Percentiles rank a stretch among this genome's conserved stretches.
Evolutionary conservation across 2,113 vertebrate genomes (phyloP).

Genomic region (Azemiops feae): DNA sequence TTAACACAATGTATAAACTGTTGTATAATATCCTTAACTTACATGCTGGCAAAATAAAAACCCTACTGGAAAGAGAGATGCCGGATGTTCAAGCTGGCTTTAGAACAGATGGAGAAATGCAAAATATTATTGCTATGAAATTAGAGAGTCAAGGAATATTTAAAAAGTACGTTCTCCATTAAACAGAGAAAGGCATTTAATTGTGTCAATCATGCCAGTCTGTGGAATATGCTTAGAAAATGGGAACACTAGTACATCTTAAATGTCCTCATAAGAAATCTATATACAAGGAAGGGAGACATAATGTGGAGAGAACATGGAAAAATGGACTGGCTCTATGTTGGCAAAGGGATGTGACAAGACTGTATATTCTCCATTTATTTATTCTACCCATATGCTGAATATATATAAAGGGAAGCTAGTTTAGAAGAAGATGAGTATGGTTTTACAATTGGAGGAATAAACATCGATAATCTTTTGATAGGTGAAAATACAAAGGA

Average conservation of each 20-base stretch:
- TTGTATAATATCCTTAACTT: not conserved
- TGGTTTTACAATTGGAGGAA: not conserved
- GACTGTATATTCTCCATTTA: not conserved
- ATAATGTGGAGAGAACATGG: not conserved
- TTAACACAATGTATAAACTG: not conserved
- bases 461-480: not conserved
- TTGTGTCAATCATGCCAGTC: not conserved
- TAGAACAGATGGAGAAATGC: not conserved
- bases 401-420: not conserved
- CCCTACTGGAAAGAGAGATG: not conserved
- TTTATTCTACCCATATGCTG: not conserved
- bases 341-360: not conserved
- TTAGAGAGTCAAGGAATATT: not conserved
- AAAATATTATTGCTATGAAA: not conserved
- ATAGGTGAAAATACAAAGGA: not conserved
- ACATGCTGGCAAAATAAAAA: not conserved
- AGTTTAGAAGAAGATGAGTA: not conserved
- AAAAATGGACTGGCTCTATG: not conserved
- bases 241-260: not conserved
- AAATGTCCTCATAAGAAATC: not conserved
- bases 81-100: not conserved
- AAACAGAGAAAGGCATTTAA: not conserved
- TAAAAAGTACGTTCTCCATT: not conserved
- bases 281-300: not conserved
- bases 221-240: not conserved